Evolutionary conservation across 2,797 vertebrate genomes (phyloP).

Genomic region (Eleutherodactylus coqui): DNA sequence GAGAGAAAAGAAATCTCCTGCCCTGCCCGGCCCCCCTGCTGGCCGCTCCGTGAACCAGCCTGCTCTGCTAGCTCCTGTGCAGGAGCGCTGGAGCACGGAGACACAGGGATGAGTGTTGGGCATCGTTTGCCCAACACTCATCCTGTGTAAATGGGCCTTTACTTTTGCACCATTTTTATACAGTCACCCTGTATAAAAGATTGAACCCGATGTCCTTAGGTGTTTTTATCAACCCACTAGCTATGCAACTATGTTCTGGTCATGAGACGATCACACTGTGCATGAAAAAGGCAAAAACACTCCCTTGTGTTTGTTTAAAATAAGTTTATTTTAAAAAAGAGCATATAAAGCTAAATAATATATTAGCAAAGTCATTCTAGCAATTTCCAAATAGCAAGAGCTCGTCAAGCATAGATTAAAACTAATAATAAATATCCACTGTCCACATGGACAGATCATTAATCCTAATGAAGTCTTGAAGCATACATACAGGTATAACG

Average conservation of each 20-base stretch:
- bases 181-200: too few species aligned
- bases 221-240: too few species aligned
- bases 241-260: not conserved
- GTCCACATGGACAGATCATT: constrained; percentile 65
- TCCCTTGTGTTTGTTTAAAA: constrained; percentile 56
- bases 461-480: constrained; percentile 58
- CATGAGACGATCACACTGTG: not conserved
- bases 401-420: constrained; percentile 67
- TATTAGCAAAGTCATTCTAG: constrained; percentile 67
- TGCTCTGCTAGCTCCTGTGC: too few species aligned
- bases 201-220: too few species aligned
- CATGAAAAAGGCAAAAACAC: not conserved
- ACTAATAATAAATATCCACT: constrained; percentile 65
- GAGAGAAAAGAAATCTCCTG: too few species aligned
- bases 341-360: constrained; percentile 74
- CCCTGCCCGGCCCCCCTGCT: too few species aligned
- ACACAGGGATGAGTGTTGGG: too few species aligned
- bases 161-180: too few species aligned
- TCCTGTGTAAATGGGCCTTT: too few species aligned
- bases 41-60: too few species aligned
- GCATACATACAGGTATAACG: constrained; percentile 21
- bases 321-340: constrained; percentile 68
- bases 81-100: too few species aligned
- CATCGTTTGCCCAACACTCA: too few species aligned
- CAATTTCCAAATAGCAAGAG: constrained; percentile 67